phyloP scores from a whole-genome alignment of 2,113 vertebrate genomes.

The Centropristis striata region DNA sequence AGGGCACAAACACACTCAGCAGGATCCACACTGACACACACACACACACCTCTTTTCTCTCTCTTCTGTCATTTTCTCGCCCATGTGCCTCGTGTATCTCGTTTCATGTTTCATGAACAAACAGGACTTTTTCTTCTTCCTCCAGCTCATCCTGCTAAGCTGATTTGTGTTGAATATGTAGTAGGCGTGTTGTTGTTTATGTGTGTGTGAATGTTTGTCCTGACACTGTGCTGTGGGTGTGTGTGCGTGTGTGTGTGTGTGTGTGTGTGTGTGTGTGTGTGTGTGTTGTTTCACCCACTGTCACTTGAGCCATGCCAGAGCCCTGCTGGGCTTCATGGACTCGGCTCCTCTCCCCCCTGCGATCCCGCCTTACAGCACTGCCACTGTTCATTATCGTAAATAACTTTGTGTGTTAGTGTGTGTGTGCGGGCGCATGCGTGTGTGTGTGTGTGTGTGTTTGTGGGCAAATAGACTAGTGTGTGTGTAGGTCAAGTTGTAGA shows the following conservation, averaged over 20 bases:
- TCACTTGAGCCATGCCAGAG: constrained; percentile 42
- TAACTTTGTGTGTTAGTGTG: constrained; percentile 21
- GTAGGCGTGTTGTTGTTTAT: constrained; percentile 8
- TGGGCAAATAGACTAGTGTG: not conserved
- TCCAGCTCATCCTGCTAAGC: constrained; percentile 23
- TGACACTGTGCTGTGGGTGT: constrained; percentile 22
- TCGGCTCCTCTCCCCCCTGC: constrained; percentile 17
- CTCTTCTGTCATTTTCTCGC: constrained; percentile 4
- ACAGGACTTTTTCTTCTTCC: constrained; percentile 17
- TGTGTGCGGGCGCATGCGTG: constrained; percentile 11
- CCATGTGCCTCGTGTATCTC: not conserved
- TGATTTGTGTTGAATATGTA: constrained; percentile 28
- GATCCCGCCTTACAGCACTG: constrained; percentile 40
- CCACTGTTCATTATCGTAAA: constrained; percentile 55
- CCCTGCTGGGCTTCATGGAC: constrained; percentile 39
- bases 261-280: constrained; percentile 30
- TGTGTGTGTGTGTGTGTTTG: not conserved
- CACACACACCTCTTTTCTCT: not conserved
- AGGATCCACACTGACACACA: constrained; percentile 29
- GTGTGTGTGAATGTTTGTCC: constrained; percentile 26
- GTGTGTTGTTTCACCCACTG: constrained; percentile 29
- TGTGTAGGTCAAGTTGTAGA: constrained; percentile 65
- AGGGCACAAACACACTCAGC: constrained; percentile 47
- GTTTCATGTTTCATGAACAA: constrained; percentile 39
- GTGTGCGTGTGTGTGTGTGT: constrained; percentile 14